These are phyloP conservation scores for Torymus auratus DNA, from an alignment of 2,888 invertebrate genomes.

Conservation along the genomic window DNA sequence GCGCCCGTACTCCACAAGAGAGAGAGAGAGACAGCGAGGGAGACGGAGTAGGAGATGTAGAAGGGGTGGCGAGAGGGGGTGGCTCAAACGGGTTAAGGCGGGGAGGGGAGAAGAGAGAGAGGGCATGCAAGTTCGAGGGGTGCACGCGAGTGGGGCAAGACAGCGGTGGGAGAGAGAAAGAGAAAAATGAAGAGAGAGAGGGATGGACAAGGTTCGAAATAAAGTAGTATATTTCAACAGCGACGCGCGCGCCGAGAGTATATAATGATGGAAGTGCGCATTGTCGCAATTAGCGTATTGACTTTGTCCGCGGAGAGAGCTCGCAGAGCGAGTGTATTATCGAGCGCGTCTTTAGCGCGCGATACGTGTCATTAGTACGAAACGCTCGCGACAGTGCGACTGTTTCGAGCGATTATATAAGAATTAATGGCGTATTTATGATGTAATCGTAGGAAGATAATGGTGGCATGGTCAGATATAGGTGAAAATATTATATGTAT, in stretches of 20 bases:
- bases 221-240: not conserved
- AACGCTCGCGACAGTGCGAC: too few species aligned
- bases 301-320: not conserved
- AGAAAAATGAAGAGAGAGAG: slow-evolving; percentile 55
- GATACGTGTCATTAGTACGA: not conserved
- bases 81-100: slow-evolving; percentile 5
- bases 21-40: slow-evolving; percentile 24
- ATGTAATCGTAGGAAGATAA: too few species aligned
- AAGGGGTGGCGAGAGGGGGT: not conserved
- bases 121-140: slow-evolving; percentile 21
- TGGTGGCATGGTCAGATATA: too few species aligned
- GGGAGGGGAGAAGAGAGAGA: not conserved
- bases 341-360: not conserved
- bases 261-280: slow-evolving; percentile 16
- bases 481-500: too few species aligned
- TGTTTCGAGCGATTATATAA: too few species aligned
- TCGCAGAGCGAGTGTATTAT: not conserved
- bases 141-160: not conserved
- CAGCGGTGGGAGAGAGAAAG: slow-evolving; percentile 5
- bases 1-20: slow-evolving; percentile 50
- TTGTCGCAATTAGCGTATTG: slow-evolving; percentile 27
- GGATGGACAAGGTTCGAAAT: slow-evolving; percentile 51
- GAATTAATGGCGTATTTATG: too few species aligned
- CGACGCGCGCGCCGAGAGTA: slow-evolving; percentile 20
- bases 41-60: not conserved